A percentile compares a stretch with the other conserved stretches of the same genome.
Evolutionary conservation across 2,888 invertebrate species (phyloP).

Genomic region (Rotaria socialis): DNA sequence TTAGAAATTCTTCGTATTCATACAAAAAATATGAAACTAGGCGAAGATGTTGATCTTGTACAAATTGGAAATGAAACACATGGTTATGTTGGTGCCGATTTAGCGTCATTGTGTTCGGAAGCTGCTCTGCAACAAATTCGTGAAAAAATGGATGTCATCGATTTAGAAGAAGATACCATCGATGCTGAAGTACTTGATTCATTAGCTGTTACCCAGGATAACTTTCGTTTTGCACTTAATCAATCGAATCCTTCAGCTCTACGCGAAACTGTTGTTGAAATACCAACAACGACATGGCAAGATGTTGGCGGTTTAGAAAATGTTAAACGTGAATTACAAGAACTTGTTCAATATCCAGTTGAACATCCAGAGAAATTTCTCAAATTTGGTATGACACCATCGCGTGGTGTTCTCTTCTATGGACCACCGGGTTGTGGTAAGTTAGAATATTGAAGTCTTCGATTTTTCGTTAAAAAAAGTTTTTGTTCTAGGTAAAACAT

Average conservation of each 20-base stretch:
- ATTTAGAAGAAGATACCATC: conserved; percentile 96
- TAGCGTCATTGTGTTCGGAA: conserved; percentile 96
- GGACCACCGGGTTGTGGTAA: conserved; percentile 91
- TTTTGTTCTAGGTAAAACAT: conserved; percentile 66
- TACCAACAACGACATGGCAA: conserved; percentile 92
- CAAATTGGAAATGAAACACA: conserved; percentile 90
- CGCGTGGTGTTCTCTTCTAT: conserved; percentile 94
- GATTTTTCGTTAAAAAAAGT: not conserved
- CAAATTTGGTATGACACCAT: conserved; percentile 99
- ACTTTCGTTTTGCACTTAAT: conserved; percentile 91
- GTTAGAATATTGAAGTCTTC: not conserved
- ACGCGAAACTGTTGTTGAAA: conserved; percentile 96
- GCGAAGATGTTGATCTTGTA: conserved; percentile 95
- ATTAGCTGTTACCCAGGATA: conserved; percentile 95
- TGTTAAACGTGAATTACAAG: conserved; percentile 72
- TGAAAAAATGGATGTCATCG: conserved; percentile 99
- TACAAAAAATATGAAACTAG: conserved; percentile 98
- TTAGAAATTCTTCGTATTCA: conserved; percentile 95
- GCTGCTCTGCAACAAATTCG: conserved; percentile 98
- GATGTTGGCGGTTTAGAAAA: conserved; percentile 94
- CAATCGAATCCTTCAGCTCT: conserved; percentile 97
- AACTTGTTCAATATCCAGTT: conserved; percentile 75
- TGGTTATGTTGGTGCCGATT: conserved; percentile 96
- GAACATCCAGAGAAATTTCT: conserved; percentile 99
- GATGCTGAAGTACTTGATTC: conserved; percentile 96